Percentiles rank a stretch among this genome's conserved stretches.
phyloP scores from a whole-genome alignment of 1,140 invertebrate genomes.

The Muscidifurax raptorellus region DNA sequence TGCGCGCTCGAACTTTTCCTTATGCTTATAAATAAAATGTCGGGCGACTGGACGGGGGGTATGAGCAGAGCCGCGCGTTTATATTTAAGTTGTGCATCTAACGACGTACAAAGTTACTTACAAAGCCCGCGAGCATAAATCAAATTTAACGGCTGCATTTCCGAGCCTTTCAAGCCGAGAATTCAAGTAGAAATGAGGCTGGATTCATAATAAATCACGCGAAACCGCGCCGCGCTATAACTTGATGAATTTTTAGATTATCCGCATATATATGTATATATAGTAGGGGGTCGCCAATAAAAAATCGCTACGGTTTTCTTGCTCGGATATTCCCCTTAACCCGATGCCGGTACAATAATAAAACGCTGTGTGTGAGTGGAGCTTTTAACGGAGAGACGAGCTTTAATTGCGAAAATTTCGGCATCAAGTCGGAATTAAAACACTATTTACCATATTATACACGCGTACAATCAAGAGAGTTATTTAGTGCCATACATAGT shows the following conservation, averaged over 20 bases:
- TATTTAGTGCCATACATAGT: no score
- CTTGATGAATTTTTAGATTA: conserved; percentile 48
- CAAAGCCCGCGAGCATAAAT: conserved; percentile 46
- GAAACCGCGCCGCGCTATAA: neutral
- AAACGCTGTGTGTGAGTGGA: no score
- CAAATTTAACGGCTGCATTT: conserved; percentile 45
- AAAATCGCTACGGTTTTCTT: neutral
- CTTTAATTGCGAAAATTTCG: no score
- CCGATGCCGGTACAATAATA: no score
- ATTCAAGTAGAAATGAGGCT: conserved; percentile 46
- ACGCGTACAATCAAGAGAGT: no score
- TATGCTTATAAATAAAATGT: conserved; percentile 28
- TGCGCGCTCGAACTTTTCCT: no score
- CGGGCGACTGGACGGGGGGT: no score
- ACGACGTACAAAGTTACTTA: conserved; percentile 44
- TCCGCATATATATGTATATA: no score
- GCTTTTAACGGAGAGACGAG: no score
- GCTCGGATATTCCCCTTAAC: neutral
- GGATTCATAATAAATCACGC: conserved; percentile 49
- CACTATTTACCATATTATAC: no score
- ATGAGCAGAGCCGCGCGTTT: neutral
- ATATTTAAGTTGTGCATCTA: conserved; percentile 41
- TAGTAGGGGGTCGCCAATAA: conserved; percentile 15
- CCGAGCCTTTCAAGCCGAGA: conserved; percentile 34
- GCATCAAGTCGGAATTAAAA: no score